phyloP scores from a whole-genome alignment of 2,797 vertebrate genomes.

The Cynopterus sphinx region DNA sequence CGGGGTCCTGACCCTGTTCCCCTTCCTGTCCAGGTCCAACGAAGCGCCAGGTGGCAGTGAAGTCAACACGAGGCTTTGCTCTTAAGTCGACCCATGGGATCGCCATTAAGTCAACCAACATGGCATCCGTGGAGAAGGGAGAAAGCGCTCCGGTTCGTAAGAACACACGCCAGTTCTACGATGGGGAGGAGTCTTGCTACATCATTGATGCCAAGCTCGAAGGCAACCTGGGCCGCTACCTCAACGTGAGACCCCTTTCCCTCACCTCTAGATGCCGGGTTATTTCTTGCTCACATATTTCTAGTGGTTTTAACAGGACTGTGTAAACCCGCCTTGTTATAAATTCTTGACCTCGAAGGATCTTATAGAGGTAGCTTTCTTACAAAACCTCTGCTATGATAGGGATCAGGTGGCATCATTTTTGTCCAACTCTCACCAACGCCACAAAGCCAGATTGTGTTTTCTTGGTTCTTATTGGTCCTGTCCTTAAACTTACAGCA shows the following conservation, averaged over 20 bases:
- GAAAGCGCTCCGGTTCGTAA: constrained; percentile 84
- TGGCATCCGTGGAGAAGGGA: constrained; percentile 85
- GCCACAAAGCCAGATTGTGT: not conserved
- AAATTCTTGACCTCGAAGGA: not conserved
- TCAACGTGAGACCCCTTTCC: constrained; percentile 89
- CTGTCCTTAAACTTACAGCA: constrained; percentile 87
- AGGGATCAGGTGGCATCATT: not conserved
- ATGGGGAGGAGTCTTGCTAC: constrained; percentile 98
- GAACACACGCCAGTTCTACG: constrained; percentile 95
- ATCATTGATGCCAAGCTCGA: constrained; percentile 99
- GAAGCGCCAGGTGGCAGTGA: constrained; percentile 97
- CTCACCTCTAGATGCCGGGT: not conserved
- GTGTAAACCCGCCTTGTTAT: not conserved
- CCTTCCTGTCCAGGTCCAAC: constrained; percentile 84
- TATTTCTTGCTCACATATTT: not conserved
- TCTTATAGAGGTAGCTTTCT: not conserved
- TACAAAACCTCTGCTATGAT: not conserved
- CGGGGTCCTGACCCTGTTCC: not conserved
- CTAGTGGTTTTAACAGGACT: not conserved
- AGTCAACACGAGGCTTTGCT: constrained; percentile 96
- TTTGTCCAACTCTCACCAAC: not conserved
- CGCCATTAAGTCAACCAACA: constrained; percentile 91
- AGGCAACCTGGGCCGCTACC: constrained; percentile 97
- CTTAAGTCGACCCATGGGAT: constrained; percentile 93
- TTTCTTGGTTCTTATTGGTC: constrained; percentile 34